Base-by-base conservation (phyloP, 1,140 invertebrate genomes). In the Lamellibrachia luymesi region DNA sequence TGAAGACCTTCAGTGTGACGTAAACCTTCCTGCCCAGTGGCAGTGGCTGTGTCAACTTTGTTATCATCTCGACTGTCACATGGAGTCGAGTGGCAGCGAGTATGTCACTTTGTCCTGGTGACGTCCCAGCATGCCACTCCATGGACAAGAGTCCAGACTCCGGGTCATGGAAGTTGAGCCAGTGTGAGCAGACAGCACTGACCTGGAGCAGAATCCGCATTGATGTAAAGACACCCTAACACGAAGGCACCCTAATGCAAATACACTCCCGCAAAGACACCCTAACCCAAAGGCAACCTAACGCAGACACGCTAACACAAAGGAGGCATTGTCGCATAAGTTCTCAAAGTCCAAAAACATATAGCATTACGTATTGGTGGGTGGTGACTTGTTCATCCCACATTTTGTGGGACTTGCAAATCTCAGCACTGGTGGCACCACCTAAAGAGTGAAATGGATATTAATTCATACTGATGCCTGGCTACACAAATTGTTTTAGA, bases 111-210 rank as follows among this genome's bases (percentile, higher is more conserved):
- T 50, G 49, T 51, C 91, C 91, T 13, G 7, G 91, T 25, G 91
- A 91, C 13, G 8, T 50, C 8, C 91, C 91, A 50, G 91, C 91
- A 10, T 22, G 64, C 64, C 64, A 80, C 64, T 91, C 91, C 49
- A 91, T 91, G 49, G 13, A 13, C 49, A 50, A 50, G 91, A 91
- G 49, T 8, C n/a, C 91, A 51, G 91, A 91, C 49, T 91, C 91
- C n/a, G 91, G 91, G 51, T 91, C 91, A 51, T 91, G 91, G 51
- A 51, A 50, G 49, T 51, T 51, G 25, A 91, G 13, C 91, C 91
- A 91, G 91, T 91, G 91, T 91, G 91, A 51, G 22, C n/a, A n/a
- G 91, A 91, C 51, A 91, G 49, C 13, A 13, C 27, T 8, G 91
- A 50, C 91, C 91, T 80, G 64, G 13, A 22, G 64, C 64, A 8